phyloP scores from a whole-genome alignment of 2,797 vertebrate species.

The Falco berigora region DNA sequence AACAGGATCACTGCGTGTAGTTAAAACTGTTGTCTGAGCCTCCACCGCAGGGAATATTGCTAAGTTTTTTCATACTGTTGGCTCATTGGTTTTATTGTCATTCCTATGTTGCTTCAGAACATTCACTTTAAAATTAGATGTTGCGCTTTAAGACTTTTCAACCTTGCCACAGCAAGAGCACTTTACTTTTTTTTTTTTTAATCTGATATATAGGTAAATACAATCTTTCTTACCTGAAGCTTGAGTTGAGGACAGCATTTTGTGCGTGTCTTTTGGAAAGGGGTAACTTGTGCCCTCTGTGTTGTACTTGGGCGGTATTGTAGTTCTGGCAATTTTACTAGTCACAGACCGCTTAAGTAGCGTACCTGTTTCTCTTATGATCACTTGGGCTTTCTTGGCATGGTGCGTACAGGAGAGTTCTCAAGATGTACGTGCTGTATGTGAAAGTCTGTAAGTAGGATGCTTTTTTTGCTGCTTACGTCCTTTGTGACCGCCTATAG shows the following conservation, averaged over 20 bases:
- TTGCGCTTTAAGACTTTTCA: background rate
- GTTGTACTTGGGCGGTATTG: background rate
- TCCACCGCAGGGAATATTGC: background rate
- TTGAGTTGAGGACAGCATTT: background rate
- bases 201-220: accelerated
- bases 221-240: background rate
- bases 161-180: background rate
- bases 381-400: background rate
- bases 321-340: background rate
- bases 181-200: background rate
- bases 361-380: background rate
- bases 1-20: background rate
- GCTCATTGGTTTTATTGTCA: background rate
- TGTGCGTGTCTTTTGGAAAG: background rate
- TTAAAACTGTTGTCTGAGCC: background rate
- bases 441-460: background rate
- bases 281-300: background rate
- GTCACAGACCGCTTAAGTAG: background rate
- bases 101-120: background rate
- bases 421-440: accelerated
- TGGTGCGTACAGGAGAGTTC: accelerated
- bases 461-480: background rate
- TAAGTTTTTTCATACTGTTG: accelerated
- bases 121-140: background rate
- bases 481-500: background rate